Evolutionary conservation across 1,140 invertebrate genomes (phyloP).

Genomic region (Aethina tumida): DNA sequence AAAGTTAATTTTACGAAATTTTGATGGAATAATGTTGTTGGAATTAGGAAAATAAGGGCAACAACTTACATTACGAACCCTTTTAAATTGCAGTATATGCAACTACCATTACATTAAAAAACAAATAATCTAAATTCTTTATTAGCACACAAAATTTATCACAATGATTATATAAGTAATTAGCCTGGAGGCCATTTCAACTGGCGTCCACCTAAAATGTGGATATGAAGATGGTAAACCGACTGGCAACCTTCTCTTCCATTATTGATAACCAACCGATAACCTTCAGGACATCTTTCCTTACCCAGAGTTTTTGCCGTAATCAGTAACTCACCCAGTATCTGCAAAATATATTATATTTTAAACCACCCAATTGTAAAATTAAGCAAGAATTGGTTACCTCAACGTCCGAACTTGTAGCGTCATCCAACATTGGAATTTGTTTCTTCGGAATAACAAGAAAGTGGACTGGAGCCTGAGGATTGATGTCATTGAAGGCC

Average conservation of each 20-base stretch:
- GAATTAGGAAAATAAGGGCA: too few relatives aligned
- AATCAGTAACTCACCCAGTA: slow-evolving; percentile 53
- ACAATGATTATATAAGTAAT: slow-evolving; percentile 15
- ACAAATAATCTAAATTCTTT: too few relatives aligned
- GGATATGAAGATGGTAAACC: slow-evolving; percentile 66
- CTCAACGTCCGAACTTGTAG: slow-evolving; percentile 31
- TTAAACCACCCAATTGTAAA: slow-evolving; percentile 3
- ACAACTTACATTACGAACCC: too few relatives aligned
- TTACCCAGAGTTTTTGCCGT: slow-evolving; percentile 48
- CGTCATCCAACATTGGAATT: slow-evolving; percentile 31
- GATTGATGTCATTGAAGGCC: slow-evolving; percentile 67
- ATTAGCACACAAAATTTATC: background rate
- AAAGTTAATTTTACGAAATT: too few relatives aligned
- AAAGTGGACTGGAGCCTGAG: slow-evolving; percentile 75
- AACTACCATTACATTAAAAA: too few relatives aligned
- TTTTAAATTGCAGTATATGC: too few relatives aligned
- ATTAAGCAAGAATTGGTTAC: slow-evolving; percentile 25
- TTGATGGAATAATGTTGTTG: too few relatives aligned
- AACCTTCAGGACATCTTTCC: slow-evolving; percentile 41
- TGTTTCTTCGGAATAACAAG: slow-evolving; percentile 66
- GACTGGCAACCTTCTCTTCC: slow-evolving; percentile 59
- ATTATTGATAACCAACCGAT: slow-evolving; percentile 60
- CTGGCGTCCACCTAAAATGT: slow-evolving; percentile 71
- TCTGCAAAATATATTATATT: slow-evolving; percentile 33
- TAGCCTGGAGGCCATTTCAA: slow-evolving; percentile 76